Evolutionary conservation across 2,888 invertebrate species (phyloP).

Genomic region (Andrena flavipes): DNA sequence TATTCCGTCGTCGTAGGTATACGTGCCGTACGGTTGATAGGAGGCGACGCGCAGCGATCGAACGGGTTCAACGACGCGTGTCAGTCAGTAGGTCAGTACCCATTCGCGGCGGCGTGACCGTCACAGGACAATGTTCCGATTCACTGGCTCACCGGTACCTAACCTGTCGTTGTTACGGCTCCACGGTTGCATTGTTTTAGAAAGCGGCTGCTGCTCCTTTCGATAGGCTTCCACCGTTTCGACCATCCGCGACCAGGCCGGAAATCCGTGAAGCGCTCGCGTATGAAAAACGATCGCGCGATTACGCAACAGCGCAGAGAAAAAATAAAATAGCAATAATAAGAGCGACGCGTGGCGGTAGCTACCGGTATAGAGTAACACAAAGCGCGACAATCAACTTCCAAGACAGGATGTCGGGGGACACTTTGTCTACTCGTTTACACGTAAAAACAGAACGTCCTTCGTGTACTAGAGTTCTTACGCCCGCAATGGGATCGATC

Average conservation of each 20-base stretch:
- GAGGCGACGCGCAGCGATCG: conserved; percentile 31
- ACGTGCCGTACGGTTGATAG: not conserved
- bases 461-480: too few relatives aligned
- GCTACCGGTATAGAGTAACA: not conserved
- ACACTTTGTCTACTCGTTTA: too few relatives aligned
- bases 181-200: conserved; percentile 49
- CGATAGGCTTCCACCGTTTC: not conserved
- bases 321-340: not conserved
- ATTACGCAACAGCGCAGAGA: not conserved
- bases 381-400: too few relatives aligned
- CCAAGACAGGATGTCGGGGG: too few relatives aligned
- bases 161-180: conserved; percentile 68
- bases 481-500: too few relatives aligned
- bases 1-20: not conserved
- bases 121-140: conserved; percentile 64
- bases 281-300: not conserved
- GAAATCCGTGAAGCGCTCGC: not conserved
- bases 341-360: not conserved
- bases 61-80: conserved; percentile 46
- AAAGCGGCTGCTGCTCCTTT: conserved; percentile 39
- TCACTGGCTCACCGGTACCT: conserved; percentile 68
- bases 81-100: conserved; percentile 9
- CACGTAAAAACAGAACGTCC: too few relatives aligned
- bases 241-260: conserved; percentile 8
- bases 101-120: conserved; percentile 71